Base-by-base conservation (phyloP, 2,797 vertebrate species). In the Heteromormyrus szaboi region DNA sequence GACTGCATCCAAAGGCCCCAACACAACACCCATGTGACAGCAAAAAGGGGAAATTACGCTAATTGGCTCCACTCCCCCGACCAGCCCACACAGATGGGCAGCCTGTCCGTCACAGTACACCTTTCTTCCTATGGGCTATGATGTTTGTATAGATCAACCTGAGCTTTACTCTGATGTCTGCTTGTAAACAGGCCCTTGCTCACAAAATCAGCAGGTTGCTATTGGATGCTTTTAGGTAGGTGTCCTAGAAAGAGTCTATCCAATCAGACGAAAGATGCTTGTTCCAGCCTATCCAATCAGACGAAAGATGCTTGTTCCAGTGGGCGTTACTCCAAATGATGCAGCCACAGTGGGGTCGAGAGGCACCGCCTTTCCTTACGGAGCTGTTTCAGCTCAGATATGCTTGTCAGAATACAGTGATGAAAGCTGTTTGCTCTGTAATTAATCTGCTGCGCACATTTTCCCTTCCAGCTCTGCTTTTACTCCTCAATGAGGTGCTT, bases 361-460 rank as follows among this genome's bases (percentile, higher is more conserved):
- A 6, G 11, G 68, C 14, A 33, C 14, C 68, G 1, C 33, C 12
- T 37, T 41, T 41, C 68, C 17, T 41, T 41, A 76, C 19, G 29
- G 68, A 76, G 68, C 68, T 76, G 33, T 41, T 76, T 76, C 37
- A 6, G 37, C 68, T 76, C 68, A 37, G 4, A 37, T 41, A 41
- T 76, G 37, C 14, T 79, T 44, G 72, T 79, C 72, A 79, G 37
- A 79, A 79, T 44, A 19, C 14, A 72, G 72, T 79, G 72, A 72
- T 79, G 14, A 79, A 41, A 79, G 72, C 72, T 79, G 72, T 79
- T 79, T 79, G 72, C 72, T 79, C 33, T 79, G 72, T 85, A 85
- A 48, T 85, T 85, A 85, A 29, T 85, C 72, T 79, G 72, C 72
- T 44, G 17, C 2, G 14, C 72, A 44, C 72, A 44, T 86, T 17